Evolutionary conservation across 2,888 invertebrate species (phyloP), one percentile per base, ranked within the genome.

Genomic region (Hecatera dysodea): DNA sequence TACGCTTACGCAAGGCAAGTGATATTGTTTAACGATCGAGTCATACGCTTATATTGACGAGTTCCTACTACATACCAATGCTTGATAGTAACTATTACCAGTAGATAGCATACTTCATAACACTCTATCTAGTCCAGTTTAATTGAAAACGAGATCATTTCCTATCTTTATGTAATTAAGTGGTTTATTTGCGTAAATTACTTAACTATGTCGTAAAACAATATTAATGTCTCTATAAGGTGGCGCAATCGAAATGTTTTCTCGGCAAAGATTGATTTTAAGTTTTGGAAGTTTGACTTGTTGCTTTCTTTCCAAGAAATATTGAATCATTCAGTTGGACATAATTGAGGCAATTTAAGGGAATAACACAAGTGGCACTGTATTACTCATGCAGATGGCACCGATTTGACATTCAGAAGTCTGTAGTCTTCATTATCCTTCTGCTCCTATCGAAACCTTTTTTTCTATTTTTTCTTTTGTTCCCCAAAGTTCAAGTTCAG

Each of bases 21-120:
- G 78, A 81, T 81, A 78, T 77, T 71, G 81, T 76, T 67, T 71
- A 61, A 76, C 81, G 71, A 77, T 81, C 60, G 24, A 63, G 66
- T 64, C 70, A 56, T 78, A 44, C 33, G 29, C 6, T 29, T 60
- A 67, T 33, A 64, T 36, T 52, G 63, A 33, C 42, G 27, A 42
- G 39, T 36, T 53, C 19, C 22, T 29, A 62, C 8, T 48, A 42
- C 36, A 24, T 33, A 39, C 12, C 2, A 27, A 52, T 46, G 12
- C 29, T 46, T 29, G 17, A 44, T 65, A n/a, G 22, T 46, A 66
- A 42, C 33, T 19, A 57, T 62, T 50, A 42, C 50, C 33, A 7
- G 24, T 39, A 44, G 15, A 55, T 24, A 46, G n/a, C 4, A 29
- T 48, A 48, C 42, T 7, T 52, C 24, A 60, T 36, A 65, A 52